These are phyloP conservation scores for Oreochromis spilurus DNA, from an alignment of 2,113 vertebrate species.

Conservation along the genomic window DNA sequence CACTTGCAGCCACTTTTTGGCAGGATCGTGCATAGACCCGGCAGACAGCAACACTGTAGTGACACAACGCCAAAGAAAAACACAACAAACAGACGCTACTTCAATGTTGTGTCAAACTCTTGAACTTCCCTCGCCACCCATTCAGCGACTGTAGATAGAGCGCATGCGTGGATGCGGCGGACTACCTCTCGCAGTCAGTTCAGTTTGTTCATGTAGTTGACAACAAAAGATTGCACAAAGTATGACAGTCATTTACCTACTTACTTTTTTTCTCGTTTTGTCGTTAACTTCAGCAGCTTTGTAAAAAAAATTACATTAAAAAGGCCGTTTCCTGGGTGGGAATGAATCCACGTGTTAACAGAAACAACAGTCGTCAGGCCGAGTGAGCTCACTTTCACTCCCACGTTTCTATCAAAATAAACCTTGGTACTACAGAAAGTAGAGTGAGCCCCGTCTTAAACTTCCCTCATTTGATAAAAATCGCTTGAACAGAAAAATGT, in stretches of 20 bases:
- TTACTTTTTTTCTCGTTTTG: neutral
- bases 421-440: neutral
- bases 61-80: neutral
- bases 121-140: neutral
- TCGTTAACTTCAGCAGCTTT: neutral
- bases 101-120: neutral
- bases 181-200: neutral
- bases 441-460: neutral
- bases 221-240: neutral
- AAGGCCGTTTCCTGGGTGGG: neutral
- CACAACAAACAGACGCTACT: neutral
- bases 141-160: neutral
- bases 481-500: neutral
- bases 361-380: neutral
- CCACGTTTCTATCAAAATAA: neutral
- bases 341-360: constrained; percentile 20
- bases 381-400: neutral
- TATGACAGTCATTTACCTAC: neutral
- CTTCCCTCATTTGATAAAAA: rapidly evolving
- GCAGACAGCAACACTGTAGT: neutral
- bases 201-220: neutral
- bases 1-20: neutral
- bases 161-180: neutral
- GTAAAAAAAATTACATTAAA: neutral
- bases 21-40: neutral